Percentiles rank a stretch among this genome's conserved stretches.
Conservation (phyloP, 23 tunicate genomes). For the Trididemnum clinides region DNA sequence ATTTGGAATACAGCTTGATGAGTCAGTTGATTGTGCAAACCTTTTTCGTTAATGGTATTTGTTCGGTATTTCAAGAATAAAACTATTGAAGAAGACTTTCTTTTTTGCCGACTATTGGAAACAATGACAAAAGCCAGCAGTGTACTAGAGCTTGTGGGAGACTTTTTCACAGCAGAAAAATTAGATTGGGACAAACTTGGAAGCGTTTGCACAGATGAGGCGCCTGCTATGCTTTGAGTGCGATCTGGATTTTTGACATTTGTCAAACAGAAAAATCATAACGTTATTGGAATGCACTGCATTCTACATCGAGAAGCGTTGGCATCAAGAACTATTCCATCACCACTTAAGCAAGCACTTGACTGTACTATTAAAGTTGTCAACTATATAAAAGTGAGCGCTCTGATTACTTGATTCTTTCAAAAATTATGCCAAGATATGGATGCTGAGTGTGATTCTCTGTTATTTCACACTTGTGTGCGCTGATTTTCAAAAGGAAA, state of each 20-base stretch:
- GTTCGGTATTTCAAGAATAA: conserved; percentile 9
- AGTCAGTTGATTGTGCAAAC: neutral
- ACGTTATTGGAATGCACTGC: neutral
- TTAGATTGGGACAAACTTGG: too few relatives aligned
- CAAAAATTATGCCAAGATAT: neutral
- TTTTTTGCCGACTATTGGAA: conserved; percentile 44
- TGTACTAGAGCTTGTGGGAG: neutral
- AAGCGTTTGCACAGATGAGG: too few relatives aligned
- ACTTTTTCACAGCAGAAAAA: too few relatives aligned
- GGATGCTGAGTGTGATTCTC: neutral
- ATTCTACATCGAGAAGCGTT: conserved; percentile 10
- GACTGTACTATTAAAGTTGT: conserved; percentile 1
- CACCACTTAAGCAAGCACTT: neutral
- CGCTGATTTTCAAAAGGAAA: neutral
- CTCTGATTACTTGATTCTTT: neutral
- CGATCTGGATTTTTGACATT: neutral
- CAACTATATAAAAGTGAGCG: conserved; percentile 1
- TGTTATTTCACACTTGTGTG: too few relatives aligned
- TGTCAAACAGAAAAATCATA: conserved; percentile 10
- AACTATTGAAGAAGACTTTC: too few relatives aligned
- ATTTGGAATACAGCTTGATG: too few relatives aligned
- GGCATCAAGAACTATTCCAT: neutral
- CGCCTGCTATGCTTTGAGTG: neutral
- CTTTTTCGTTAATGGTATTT: neutral
- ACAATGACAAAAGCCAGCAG: conserved; percentile 6